Base-by-base conservation (phyloP, 2,113 vertebrate genomes). In the Pelecanus crispus region DNA sequence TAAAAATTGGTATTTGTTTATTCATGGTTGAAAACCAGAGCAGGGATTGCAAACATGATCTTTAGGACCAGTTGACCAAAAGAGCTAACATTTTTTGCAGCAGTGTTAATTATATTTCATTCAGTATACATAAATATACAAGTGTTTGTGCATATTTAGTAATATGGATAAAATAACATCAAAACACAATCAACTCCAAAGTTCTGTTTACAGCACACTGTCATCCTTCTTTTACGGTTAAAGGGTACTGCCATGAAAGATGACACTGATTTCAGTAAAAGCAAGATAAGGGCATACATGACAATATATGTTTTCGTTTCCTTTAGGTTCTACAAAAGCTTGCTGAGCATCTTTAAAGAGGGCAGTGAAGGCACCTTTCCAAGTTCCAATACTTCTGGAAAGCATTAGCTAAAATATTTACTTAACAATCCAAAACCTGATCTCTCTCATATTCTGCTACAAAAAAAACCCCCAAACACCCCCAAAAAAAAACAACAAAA, bases 401-500 rank as follows among this genome's bases (percentile, higher is more conserved):
- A 89, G 31, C 22, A 53, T 59, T 70, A 74, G 31, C 19, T 87
- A 85, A 94, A 96, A 61, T 86, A 32, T 95, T 97, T 95, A 34
- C 50, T 20, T 94, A 93, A 86, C 36, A 91, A 93, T 47, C 28
- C 45, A 78, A 15, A 26, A 59, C 29, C 24, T 42, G 26, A 17
- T 70, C 24, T 65, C 55, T 47, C 66, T 62, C 31, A n/a, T 70
- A 42, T 85, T 82, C 40, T 44, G 58, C 75, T 24, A 52, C 25
- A n/a, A 72, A 59, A 13, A 45, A 55, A n/a, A 67, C 34, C 0
- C 1, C 7, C 9, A 20, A 20, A 65, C 1, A 45, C 4, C 4
- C 25, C 26, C 17, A 5, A 10, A 14, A 36, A 67, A 81, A 38
- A 63, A 49, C 21, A 9, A 11, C 9, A 6, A 21, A 42, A 21